Evolutionary conservation across 2,113 vertebrate species (phyloP), one percentile per base, ranked within the genome.

Genomic region (Dendropsophus ebraccatus): DNA sequence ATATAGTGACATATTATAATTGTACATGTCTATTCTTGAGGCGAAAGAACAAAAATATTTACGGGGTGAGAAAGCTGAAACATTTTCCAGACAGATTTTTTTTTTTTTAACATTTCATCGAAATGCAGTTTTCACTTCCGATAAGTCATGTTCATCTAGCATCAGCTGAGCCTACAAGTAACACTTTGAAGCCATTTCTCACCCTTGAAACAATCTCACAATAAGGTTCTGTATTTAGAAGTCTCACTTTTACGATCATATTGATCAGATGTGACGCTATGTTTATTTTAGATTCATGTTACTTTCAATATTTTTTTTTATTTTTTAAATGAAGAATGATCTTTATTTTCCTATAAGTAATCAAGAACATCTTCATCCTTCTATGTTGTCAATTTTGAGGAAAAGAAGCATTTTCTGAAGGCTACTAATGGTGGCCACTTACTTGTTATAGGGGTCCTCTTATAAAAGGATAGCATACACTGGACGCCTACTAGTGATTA

Each of bases 171-270:
- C 9, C 41, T 62, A 28, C 23, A 74, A 45, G n/a, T 70, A 80
- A 81, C 25, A 81, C 67, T 69, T 25, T 70, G 10, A 79, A 79
- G 75, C 84, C 60, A 79, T 79, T 65, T 78, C 75, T 70, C 60
- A 67, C 75, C 14, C 47, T 54, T 54, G 49, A 45, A 56, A 70
- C 49, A 72, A 80, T 79, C 49, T 69, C 76, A 80, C 47, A 70
- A 32, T 72, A 69, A 47, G 54, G 14, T 60, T 83, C 49, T 32
- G 78, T 78, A 70, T 70, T 79, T 85, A 67, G 47, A 54, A 54
- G 45, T 85, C 62, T 79, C 76, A 50, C 62, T 56, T 77, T 56
- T 86, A 65, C 47, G 84, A 79, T 85, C 84, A 85, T 85, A 85
- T 85, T 85, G 84, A 85, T 85, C 84, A 69, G 67, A 41, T 54